Conservation (phyloP, 2,797 vertebrate species). For the Graptemys geographica region DNA sequence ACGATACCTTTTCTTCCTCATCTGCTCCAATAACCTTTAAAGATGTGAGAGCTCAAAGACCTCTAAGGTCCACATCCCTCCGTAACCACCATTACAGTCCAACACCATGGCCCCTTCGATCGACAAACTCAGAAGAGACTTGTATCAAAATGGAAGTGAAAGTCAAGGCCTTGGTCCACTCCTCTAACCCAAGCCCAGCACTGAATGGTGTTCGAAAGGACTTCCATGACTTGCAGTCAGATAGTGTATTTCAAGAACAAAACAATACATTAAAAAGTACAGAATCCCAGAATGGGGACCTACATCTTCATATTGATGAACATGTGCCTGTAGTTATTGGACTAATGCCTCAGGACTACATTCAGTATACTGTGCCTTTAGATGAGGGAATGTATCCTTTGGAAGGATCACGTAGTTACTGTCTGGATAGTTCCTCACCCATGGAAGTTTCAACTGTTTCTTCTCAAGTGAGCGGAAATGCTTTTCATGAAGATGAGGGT, state of each 20-base stretch:
- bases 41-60: slow-evolving; percentile 92
- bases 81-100: slow-evolving; percentile 98
- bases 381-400: slow-evolving; percentile 96
- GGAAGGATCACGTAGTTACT: slow-evolving; percentile 92
- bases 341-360: slow-evolving; percentile 98
- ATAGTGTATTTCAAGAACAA: slow-evolving; percentile 90
- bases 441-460: slow-evolving; percentile 92
- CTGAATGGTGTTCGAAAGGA: slow-evolving; percentile 95
- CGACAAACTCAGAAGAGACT: slow-evolving; percentile 92
- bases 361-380: slow-evolving; percentile 99
- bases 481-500: slow-evolving; percentile 87
- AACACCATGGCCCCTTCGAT: slow-evolving; percentile 95
- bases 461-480: slow-evolving; percentile 83
- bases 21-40: slow-evolving; percentile 95
- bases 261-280: slow-evolving; percentile 86
- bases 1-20: slow-evolving; percentile 94
- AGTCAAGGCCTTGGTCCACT: slow-evolving; percentile 97
- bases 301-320: slow-evolving; percentile 94
- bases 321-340: slow-evolving; percentile 98
- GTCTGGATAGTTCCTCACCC: slow-evolving; percentile 92
- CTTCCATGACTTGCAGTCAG: slow-evolving; percentile 92
- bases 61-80: slow-evolving; percentile 92
- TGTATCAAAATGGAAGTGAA: slow-evolving; percentile 98
- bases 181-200: slow-evolving; percentile 91
- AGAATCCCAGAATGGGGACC: slow-evolving; percentile 88